Conservation (phyloP, 1,140 invertebrate genomes). For the Pseudomyrmex flavicornis region DNA sequence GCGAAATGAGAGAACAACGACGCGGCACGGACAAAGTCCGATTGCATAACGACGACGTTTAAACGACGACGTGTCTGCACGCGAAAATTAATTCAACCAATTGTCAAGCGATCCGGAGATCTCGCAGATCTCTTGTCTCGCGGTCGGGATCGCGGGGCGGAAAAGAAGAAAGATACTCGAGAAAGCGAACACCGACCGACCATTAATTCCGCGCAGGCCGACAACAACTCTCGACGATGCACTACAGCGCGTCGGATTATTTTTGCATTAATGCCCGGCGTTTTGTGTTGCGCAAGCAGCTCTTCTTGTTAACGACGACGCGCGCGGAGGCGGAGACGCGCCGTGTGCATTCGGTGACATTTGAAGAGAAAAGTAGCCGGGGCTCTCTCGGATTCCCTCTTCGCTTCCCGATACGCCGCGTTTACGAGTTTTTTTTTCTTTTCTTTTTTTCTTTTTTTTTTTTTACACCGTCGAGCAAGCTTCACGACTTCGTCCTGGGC, state of each 20-base stretch:
- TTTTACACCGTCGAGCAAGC: constrained; percentile 7
- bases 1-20: neutral
- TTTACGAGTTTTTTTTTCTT: no score
- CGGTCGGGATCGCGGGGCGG: neutral
- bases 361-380: constrained; percentile 46
- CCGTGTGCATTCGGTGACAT: constrained; percentile 34
- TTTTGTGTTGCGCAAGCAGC: constrained; percentile 34
- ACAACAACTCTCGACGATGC: neutral
- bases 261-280: constrained; percentile 50
- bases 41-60: constrained; percentile 22
- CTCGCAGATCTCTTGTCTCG: neutral
- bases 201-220: constrained; percentile 18
- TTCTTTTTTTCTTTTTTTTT: constrained; percentile 4
- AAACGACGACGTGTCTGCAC: constrained; percentile 17
- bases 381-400: neutral
- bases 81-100: constrained; percentile 40
- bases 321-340: neutral
- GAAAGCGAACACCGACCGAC: constrained; percentile 5
- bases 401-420: neutral
- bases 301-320: constrained; percentile 39
- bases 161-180: constrained; percentile 8
- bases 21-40: neutral
- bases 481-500: neutral
- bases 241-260: constrained; percentile 34
- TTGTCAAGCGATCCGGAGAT: neutral